Evolutionary conservation across 2,888 invertebrate genomes (phyloP).

Genomic region (Drosophila nr. perissopoda): DNA sequence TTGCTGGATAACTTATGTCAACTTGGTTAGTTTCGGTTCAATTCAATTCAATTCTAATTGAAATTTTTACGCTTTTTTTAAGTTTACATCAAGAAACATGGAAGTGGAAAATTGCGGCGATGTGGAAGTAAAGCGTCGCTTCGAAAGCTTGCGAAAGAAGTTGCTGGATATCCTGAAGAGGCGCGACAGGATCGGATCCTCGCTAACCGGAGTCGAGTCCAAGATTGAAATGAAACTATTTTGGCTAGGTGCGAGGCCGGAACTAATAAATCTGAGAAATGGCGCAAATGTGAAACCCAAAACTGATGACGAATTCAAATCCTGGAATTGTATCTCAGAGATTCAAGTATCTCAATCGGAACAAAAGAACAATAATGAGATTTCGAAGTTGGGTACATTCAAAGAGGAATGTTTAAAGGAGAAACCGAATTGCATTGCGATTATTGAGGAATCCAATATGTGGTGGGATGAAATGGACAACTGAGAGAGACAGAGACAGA

Average conservation of each 20-base stretch:
- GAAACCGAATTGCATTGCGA: neutral
- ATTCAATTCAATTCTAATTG: neutral
- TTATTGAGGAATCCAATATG: neutral
- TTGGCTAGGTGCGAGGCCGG: neutral
- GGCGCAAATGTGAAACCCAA: neutral
- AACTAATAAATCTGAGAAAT: neutral
- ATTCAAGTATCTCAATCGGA: neutral
- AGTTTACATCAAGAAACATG: neutral
- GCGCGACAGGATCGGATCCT: neutral
- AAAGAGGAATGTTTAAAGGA: neutral
- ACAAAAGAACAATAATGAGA: neutral
- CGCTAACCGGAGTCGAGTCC: neutral
- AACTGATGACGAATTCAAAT: neutral
- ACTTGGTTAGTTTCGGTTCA: neutral
- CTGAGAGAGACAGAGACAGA: neutral
- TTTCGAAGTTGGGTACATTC: neutral
- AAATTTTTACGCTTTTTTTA: neutral
- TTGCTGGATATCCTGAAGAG: neutral
- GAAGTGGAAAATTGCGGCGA: neutral
- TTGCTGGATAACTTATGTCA: neutral
- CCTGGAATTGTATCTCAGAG: neutral
- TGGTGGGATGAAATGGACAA: constrained; percentile 10
- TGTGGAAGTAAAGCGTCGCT: constrained; percentile 1
- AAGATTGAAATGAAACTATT: neutral
- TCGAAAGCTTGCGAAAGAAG: neutral